Base-by-base conservation (phyloP, 2,888 invertebrate genomes). In the Chironomus riparius region DNA sequence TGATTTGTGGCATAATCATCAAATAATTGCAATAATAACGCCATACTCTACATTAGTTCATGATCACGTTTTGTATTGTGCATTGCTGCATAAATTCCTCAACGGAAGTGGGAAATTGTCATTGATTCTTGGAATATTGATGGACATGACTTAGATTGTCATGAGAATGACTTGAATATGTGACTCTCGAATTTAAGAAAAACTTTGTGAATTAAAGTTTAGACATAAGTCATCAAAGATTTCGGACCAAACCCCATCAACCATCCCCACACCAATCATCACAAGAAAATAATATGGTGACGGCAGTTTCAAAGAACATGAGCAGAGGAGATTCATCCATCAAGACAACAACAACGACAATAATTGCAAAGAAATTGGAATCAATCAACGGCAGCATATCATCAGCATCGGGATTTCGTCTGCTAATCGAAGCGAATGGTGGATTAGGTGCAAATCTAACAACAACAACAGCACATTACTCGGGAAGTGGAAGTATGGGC, bases 281-380 rank as follows among this genome's bases (percentile, higher is more conserved):
- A 68, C 77, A 78, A 76, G 79, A 21, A 65, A 22, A 22, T 24
- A 82, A 79, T 78, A 84, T 84, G 84, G 84, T 84, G 80, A 84
- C 85, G 79, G 79, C 82, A 78, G 79, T 80, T 78, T 80, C 81
- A 77, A 81, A 81, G 76, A 84, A 83, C 81, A 79, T 80, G 78
- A 79, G 77, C 73, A 81, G 81, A 68, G 50, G 81, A 68, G 50
- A 65, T 68, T 68, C 77, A 80, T 72, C 72, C 38, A 72, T 72
- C 62, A 72, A 72, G 47, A 12, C 72, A 56, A 62, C 81, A 81
- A 13, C 82, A 82, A 77, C 74, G 22, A 74, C 61, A 13, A 74
- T 74, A 7, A 22, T 62, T 0, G 24, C 50, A 15, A 74, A 74
- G 18, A 74, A 22, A 15, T 56, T 68, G 15, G 74, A 74, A 24